Base-by-base conservation (phyloP, 2,888 invertebrate species). In the Octonoba sinensis region DNA sequence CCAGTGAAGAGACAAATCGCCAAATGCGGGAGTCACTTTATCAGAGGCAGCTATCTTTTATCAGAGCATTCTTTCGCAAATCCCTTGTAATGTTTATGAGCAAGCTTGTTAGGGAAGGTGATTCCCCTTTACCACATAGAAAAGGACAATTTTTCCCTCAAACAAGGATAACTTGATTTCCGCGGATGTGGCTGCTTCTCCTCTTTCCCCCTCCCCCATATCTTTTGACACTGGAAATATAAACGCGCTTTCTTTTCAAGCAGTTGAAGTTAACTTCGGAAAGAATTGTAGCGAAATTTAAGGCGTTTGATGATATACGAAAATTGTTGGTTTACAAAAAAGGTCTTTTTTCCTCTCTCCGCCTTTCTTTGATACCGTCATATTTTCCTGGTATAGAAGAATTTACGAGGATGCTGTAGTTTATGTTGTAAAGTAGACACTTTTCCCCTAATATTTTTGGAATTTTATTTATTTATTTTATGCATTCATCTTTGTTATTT, bases 121-220 rank as follows among this genome's bases (percentile, higher is more conserved):
- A 56, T 51, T 59, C 67, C 72, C 54, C 67, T 79, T 72, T 65
- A 72, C 73, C 73, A 36, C 72, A 66, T 62, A 79, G 72, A 72
- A 72, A 72, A 66, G 72, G 66, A 59, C 59, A 73, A 60, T 73
- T 72, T 73, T 54, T 72, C 51, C 73, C 46, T 73, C 73, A 79
- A 79, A 73, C 73, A 79, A 73, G 79, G 62, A 73, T 73, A 73
- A 64, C 79, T 79, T 79, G 73, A 73, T 79, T 79, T 79, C 51
- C 54, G 3, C 44, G 51, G n/a, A 24, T 15, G 16, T 12, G 18
- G 13, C 67, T 60, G 56, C 54, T 66, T 62, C 49, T 57, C 2
- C 13, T 57, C 22, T 57, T 44, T 18, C 44, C 46, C 44, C 20
- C 20, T 20, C 27, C 47, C 44, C 20, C 62, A 62, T 47, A 62